Evolutionary conservation across 2,888 invertebrate species (phyloP).

Genomic region (Pristionchus maxplancki): DNA sequence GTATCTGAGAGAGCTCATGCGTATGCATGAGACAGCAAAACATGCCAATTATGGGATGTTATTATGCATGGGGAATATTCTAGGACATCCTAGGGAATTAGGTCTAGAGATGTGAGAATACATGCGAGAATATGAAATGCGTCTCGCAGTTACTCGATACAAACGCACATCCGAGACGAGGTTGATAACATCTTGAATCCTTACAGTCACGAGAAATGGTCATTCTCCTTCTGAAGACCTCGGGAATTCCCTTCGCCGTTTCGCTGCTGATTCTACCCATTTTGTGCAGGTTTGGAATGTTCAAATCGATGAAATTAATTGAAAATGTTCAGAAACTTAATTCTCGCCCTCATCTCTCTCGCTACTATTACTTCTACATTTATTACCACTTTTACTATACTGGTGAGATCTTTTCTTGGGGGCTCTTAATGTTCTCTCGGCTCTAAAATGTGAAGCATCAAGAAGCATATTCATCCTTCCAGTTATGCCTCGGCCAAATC

Average conservation of each 20-base stretch:
- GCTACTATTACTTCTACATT: neutral
- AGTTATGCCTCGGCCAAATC: slow-evolving; percentile 11
- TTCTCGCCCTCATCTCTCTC: slow-evolving; percentile 25
- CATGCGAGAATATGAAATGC: neutral
- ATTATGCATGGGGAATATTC: neutral
- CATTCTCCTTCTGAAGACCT: slow-evolving; percentile 9
- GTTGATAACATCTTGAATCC: neutral
- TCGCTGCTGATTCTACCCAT: neutral
- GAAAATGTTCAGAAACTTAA: neutral
- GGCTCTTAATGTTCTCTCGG: too few relatives aligned
- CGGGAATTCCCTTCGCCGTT: neutral
- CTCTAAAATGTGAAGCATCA: neutral
- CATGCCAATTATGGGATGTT: neutral
- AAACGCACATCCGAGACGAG: too few relatives aligned
- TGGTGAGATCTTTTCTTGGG: slow-evolving; percentile 1
- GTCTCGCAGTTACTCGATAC: neutral
- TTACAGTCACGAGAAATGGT: neutral
- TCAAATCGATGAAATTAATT: neutral
- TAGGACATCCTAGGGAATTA: too few relatives aligned
- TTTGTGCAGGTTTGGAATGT: slow-evolving; percentile 23
- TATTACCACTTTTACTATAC: neutral
- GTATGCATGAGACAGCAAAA: neutral
- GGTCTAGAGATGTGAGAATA: neutral
- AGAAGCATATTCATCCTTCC: neutral
- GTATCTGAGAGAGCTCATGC: neutral